Base-by-base conservation (phyloP, 2,797 vertebrate genomes). In the Sebastolobus altivelis region DNA sequence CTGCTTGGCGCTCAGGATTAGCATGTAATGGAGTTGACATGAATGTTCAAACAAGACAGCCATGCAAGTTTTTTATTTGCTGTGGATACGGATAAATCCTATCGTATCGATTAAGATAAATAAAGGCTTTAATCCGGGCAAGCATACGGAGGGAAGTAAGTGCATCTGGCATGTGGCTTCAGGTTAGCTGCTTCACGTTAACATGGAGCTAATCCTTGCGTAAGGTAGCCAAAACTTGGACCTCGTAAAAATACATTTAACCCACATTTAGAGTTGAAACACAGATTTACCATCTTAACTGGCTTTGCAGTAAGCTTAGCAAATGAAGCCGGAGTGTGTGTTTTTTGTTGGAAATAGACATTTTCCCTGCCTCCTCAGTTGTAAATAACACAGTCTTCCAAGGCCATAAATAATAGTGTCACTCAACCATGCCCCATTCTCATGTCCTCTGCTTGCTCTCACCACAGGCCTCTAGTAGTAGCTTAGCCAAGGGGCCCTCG, bases 401-500 rank as follows among this genome's bases (percentile, higher is more conserved):
- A 68, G 85, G 75, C 83, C 84, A 85, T 94, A 93, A 94, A 94
- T 94, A 93, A 92, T 71, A 79, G 82, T 94, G 92, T 93, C 94
- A 92, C 82, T 93, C 91, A 93, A 88, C 91, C 92, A 94, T 93
- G 90, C 90, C 92, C 88, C 81, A 83, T 89, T 92, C 91, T 92
- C 91, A 91, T 94, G 93, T 94, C 93, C 91, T 94, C 91, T 93
- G 89, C 89, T 91, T 93, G 93, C 92, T 92, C 92, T 94, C 93
- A 82, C 91, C 81, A 79, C 91, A 93, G 92, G 90, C 81, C 84
- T 90, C 78, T 76, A 82, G 78, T 82, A 9, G 78, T 61, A 49
- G 80, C 89, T 56, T 83, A 83, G 69, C 70, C 72, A 78, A 78
- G 87, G 91, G 90, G 84, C 90, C 91, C 86, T 80, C 76, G 10